These are phyloP conservation scores for Diaprepes abbreviatus DNA, from an alignment of 2,888 invertebrate species.

Conservation along the genomic window DNA sequence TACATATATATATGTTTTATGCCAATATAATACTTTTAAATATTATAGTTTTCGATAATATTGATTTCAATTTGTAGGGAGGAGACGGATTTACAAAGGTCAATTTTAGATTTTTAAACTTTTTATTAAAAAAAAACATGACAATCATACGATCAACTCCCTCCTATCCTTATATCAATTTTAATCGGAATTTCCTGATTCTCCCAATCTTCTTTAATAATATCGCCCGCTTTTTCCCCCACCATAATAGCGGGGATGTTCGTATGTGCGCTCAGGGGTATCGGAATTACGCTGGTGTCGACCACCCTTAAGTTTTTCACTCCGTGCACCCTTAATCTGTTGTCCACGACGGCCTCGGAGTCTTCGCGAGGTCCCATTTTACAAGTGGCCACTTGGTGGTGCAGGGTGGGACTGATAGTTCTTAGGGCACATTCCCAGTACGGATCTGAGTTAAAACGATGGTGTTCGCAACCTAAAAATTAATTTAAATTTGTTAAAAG, in stretches of 20 bases:
- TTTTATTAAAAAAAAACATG: no score
- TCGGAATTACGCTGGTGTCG: slow-evolving; percentile 73
- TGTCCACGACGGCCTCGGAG: slow-evolving; percentile 72
- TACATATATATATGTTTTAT: no score
- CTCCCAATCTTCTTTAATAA: slow-evolving; percentile 68
- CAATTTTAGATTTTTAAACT: no score
- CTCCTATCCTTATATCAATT: slow-evolving; percentile 19
- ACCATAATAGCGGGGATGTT: slow-evolving; percentile 72
- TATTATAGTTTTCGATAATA: no score
- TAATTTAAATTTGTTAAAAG: no score
- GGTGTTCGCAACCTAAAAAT: slow-evolving; percentile 62
- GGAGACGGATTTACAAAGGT: no score
- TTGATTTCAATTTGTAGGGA: no score
- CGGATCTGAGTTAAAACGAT: slow-evolving; percentile 66
- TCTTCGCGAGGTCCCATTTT: slow-evolving; percentile 72
- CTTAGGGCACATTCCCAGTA: slow-evolving; percentile 71
- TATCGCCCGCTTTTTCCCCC: slow-evolving; percentile 72
- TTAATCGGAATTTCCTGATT: slow-evolving; percentile 6
- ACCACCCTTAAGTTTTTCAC: slow-evolving; percentile 69
- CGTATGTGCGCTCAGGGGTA: slow-evolving; percentile 70
- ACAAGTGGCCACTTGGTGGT: slow-evolving; percentile 71
- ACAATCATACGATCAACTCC: no score
- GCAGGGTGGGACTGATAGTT: slow-evolving; percentile 68
- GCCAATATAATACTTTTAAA: no score
- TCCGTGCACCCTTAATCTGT: slow-evolving; percentile 70